Evolutionary conservation across 2,888 invertebrate species (phyloP).

Genomic region (Drosophila atroscutellata): DNA sequence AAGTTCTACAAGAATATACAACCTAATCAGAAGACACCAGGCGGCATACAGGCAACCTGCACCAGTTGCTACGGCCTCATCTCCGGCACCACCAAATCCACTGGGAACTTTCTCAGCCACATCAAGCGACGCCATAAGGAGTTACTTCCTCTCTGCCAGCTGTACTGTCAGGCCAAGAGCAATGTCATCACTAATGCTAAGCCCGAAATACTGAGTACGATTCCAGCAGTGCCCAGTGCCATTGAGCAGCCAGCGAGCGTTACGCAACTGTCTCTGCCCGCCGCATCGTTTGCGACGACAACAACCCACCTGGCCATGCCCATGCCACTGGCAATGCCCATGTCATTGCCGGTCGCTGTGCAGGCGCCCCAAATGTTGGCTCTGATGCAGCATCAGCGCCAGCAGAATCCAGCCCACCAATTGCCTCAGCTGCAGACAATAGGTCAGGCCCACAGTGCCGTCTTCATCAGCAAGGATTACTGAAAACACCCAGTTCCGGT

Average conservation of each 20-base stretch:
- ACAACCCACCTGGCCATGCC: conserved; percentile 52
- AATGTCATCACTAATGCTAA: conserved; percentile 22
- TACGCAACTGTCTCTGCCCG: conserved; percentile 26
- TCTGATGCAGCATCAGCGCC: conserved; percentile 59
- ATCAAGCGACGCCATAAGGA: conserved; percentile 82
- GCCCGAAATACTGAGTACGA: conserved; percentile 9
- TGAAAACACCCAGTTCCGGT: conserved; percentile 14
- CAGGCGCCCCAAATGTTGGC: conserved; percentile 70
- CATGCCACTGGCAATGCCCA: conserved; percentile 55
- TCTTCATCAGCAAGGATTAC: conserved; percentile 68
- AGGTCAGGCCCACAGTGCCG: conserved; percentile 45
- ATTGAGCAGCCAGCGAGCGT: conserved; percentile 34
- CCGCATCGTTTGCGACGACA: conserved; percentile 43
- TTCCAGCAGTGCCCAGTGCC: conserved; percentile 20
- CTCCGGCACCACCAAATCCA: conserved; percentile 82
- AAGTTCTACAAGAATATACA: conserved; percentile 82
- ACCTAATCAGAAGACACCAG: conserved; percentile 80
- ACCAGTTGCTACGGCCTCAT: conserved; percentile 79
- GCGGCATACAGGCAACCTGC: conserved; percentile 83
- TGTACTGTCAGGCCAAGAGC: conserved; percentile 77
- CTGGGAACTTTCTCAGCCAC: conserved; percentile 82
- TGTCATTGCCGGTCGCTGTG: conserved; percentile 62
- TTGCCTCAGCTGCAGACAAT: conserved; percentile 44
- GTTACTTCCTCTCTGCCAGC: conserved; percentile 72
- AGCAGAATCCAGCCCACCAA: conserved; percentile 39